Evolutionary conservation across 2,888 invertebrate species (phyloP).

Genomic region (Euphydryas editha): DNA sequence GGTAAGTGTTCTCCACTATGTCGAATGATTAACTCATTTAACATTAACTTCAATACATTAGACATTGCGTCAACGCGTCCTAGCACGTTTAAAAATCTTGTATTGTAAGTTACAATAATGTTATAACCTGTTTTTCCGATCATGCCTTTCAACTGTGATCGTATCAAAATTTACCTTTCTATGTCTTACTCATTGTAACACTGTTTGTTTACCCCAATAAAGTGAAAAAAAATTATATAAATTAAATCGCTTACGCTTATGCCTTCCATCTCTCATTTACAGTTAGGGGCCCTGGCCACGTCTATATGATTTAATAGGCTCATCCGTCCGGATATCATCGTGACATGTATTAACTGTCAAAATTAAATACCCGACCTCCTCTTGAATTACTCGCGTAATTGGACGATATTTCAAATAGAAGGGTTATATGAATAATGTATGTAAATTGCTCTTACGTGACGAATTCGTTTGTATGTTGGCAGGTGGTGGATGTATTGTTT

Average conservation of each 20-base stretch:
- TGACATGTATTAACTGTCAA: conserved; percentile 51
- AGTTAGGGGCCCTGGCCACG: conserved; percentile 71
- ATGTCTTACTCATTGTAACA: too few relatives aligned
- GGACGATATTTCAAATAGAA: conserved; percentile 10
- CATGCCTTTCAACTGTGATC: too few relatives aligned
- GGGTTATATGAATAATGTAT: conserved; percentile 20
- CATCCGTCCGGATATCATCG: conserved; percentile 66
- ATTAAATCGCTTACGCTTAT: conserved; percentile 35
- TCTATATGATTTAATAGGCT: conserved; percentile 64
- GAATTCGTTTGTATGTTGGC: conserved; percentile 13
- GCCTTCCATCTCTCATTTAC: conserved; percentile 53
- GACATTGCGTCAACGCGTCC: too few relatives aligned
- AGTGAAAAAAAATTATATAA: too few relatives aligned
- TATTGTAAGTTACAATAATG: too few relatives aligned
- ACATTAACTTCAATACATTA: too few relatives aligned
- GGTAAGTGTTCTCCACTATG: too few relatives aligned
- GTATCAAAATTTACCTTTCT: too few relatives aligned
- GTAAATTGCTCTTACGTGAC: conserved; percentile 24
- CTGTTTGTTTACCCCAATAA: too few relatives aligned
- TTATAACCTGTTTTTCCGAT: too few relatives aligned
- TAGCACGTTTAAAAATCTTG: too few relatives aligned
- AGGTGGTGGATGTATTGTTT: conserved; percentile 24
- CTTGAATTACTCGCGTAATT: conserved; percentile 23
- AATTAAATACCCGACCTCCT: conserved; percentile 37
- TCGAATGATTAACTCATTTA: too few relatives aligned